These are phyloP conservation scores for Saccostrea echinata DNA, from an alignment of 1,140 invertebrate species.

Conservation along the genomic window DNA sequence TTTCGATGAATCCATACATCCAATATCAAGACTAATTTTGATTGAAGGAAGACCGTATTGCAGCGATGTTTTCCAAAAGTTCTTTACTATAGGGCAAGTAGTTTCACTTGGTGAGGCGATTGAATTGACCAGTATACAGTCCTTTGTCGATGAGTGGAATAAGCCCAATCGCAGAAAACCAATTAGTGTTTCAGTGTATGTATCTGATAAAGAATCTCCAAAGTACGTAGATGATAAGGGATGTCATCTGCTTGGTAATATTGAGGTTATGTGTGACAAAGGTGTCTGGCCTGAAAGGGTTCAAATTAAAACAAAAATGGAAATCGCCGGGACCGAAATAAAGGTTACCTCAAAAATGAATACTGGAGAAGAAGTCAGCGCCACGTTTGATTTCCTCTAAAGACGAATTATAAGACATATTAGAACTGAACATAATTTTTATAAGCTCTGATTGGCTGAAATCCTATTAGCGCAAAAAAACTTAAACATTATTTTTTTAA, in stretches of 20 bases:
- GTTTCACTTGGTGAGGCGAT: neutral
- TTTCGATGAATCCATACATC: neutral
- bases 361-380: slow-evolving; percentile 16
- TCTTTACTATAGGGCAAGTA: neutral
- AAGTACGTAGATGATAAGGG: slow-evolving; percentile 29
- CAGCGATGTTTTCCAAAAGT: neutral
- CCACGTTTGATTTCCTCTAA: slow-evolving; percentile 20
- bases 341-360: neutral
- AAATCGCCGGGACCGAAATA: slow-evolving; percentile 39
- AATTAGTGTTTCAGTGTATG: neutral
- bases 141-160: neutral
- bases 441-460: too few relatives aligned
- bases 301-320: neutral
- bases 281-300: neutral
- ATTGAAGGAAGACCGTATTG: neutral
- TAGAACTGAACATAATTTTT: too few relatives aligned
- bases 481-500: too few relatives aligned
- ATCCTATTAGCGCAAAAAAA: too few relatives aligned
- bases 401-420: neutral
- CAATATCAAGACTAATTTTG: neutral
- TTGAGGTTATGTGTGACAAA: neutral
- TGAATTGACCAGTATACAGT: neutral
- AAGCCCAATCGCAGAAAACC: neutral
- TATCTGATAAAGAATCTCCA: neutral
- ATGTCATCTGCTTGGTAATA: slow-evolving; percentile 6